Percentiles rank a stretch among this genome's conserved stretches.
These are phyloP conservation scores for Paramormyrops kingsleyae DNA, from an alignment of 2,113 vertebrate genomes.

Conservation along the genomic window DNA sequence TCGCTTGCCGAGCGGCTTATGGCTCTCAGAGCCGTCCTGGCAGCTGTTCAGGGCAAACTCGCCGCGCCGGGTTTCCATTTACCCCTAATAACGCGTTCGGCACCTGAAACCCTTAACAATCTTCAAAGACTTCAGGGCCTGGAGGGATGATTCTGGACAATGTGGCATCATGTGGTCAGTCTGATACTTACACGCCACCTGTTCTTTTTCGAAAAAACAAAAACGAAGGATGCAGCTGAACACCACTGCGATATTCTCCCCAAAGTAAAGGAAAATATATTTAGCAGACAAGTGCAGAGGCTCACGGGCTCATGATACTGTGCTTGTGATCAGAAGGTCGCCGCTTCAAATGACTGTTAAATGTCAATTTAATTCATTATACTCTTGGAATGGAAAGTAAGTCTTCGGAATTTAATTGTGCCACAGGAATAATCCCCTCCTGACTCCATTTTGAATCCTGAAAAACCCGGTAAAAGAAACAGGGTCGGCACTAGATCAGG, in stretches of 20 bases:
- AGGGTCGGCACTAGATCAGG: slow-evolving; percentile 16
- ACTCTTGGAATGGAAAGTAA: neutral
- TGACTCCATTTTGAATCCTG: neutral
- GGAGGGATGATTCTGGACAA: neutral
- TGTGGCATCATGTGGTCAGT: neutral
- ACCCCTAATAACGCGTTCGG: neutral
- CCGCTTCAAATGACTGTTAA: neutral
- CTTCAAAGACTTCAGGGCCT: neutral
- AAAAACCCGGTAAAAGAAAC: slow-evolving; percentile 31
- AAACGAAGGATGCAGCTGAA: neutral
- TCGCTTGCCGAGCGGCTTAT: neutral
- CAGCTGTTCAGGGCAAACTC: neutral
- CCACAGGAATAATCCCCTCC: neutral
- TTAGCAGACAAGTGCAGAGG: neutral
- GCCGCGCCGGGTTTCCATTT: neutral
- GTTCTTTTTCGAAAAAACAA: neutral
- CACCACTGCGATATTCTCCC: neutral
- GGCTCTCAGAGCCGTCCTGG: neutral
- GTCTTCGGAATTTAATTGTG: neutral
- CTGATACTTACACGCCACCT: neutral
- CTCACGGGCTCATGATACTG: neutral
- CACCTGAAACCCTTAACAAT: neutral
- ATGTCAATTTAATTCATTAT: neutral
- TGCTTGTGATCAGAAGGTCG: neutral
- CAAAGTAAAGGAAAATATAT: neutral